Conservation (phyloP, 2,113 vertebrate genomes). For the Colius striatus region DNA sequence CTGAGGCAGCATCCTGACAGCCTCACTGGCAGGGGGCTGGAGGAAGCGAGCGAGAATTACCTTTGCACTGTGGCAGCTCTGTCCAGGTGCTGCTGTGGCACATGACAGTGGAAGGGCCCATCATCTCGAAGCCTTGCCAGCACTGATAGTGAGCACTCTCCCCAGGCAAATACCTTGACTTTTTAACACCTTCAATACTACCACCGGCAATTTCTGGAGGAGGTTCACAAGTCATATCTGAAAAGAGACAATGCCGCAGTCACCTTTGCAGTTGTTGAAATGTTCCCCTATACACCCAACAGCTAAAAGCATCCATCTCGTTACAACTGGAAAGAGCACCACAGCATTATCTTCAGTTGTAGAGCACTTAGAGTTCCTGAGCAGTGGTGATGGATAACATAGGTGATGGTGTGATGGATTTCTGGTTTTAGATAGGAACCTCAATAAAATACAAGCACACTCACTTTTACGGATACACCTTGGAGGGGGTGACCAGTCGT, state of each 20-base stretch:
- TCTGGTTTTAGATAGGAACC: not conserved
- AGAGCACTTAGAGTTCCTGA: not conserved
- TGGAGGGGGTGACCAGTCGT: constrained; percentile 51
- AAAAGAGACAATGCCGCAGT: not conserved
- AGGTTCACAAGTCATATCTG: constrained; percentile 26
- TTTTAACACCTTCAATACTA: not conserved
- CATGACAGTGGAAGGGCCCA: not conserved
- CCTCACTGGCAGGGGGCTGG: not conserved
- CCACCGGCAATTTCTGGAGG: constrained; percentile 51
- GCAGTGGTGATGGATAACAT: not conserved
- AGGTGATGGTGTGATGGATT: not conserved
- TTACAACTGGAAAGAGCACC: not conserved
- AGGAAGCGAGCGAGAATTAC: not conserved
- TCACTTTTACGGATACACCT: constrained; percentile 53
- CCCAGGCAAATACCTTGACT: constrained; percentile 8
- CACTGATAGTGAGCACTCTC: constrained; percentile 9
- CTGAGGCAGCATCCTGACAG: not conserved
- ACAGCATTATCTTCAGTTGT: not conserved
- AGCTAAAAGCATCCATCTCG: not conserved
- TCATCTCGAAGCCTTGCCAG: constrained; percentile 29
- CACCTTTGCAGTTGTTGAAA: not conserved
- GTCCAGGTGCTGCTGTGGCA: constrained; percentile 38
- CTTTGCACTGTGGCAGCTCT: constrained; percentile 7
- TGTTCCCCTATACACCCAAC: not conserved
- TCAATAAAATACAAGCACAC: not conserved